Evolutionary conservation across 1,140 invertebrate genomes (phyloP).

Genomic region (Bombyx mori): ASM3026992v2 NC_085119.1:12410001-12410500

Average conservation of each 20-base stretch:
- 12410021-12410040: background rate
- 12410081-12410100: constrained; percentile 28
- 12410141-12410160: constrained; percentile 50
- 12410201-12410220: constrained; percentile 26
- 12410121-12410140: constrained; percentile 44
- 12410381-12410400: constrained; percentile 32
- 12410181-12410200: constrained; percentile 47
- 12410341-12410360: constrained; percentile 16
- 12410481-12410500: too few species aligned
- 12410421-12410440: constrained; percentile 31
- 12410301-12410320: constrained; percentile 23
- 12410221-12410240: constrained; percentile 27
- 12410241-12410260: constrained; percentile 36
- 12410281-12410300: constrained; percentile 24
- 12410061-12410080: constrained; percentile 34
- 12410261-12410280: constrained; percentile 36
- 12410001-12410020: background rate
- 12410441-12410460: constrained; percentile 28
- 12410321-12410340: constrained; percentile 10
- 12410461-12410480: constrained; percentile 9
- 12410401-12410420: constrained; percentile 23
- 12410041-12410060: constrained; percentile 12
- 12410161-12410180: constrained; percentile 41
- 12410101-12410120: constrained; percentile 49
- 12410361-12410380: constrained; percentile 26